phyloP scores from a whole-genome alignment of 2,888 invertebrate genomes.

The Zootermopsis nevadensis region DNA sequence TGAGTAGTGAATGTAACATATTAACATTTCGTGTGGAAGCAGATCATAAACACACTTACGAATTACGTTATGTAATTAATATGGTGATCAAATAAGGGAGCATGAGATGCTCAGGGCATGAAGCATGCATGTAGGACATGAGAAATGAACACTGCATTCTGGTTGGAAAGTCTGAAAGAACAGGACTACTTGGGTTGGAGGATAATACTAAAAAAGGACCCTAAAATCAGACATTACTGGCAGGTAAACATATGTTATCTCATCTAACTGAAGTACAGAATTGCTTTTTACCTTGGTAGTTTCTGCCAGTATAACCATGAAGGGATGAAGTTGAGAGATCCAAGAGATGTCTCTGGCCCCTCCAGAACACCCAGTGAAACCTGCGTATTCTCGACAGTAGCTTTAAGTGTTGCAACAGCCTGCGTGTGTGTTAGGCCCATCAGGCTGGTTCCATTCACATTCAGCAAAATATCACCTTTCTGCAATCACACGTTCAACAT shows the following conservation, averaged over 20 bases:
- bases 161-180: not conserved
- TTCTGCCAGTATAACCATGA: slow-evolving; percentile 66
- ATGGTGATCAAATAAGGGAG: too few relatives aligned
- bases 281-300: slow-evolving; percentile 59
- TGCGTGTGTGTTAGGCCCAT: slow-evolving; percentile 63
- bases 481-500: slow-evolving; percentile 54
- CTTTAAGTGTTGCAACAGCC: slow-evolving; percentile 63
- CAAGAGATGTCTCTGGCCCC: slow-evolving; percentile 62
- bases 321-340: slow-evolving; percentile 62
- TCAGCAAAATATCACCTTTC: slow-evolving; percentile 64
- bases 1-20: too few relatives aligned
- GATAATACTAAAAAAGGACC: too few relatives aligned
- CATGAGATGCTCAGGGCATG: too few relatives aligned
- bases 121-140: too few relatives aligned
- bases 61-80: too few relatives aligned
- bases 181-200: too few relatives aligned
- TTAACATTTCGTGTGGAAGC: too few relatives aligned
- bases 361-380: slow-evolving; percentile 62
- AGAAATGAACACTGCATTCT: not conserved
- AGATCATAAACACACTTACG: too few relatives aligned
- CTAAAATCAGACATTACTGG: too few relatives aligned
- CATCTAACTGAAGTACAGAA: too few relatives aligned
- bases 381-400: slow-evolving; percentile 59
- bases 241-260: too few relatives aligned
- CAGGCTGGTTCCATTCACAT: slow-evolving; percentile 62